These are phyloP conservation scores for Dasysyrphus tricinctus DNA, from an alignment of 2,888 invertebrate genomes.

Conservation along the genomic window DNA sequence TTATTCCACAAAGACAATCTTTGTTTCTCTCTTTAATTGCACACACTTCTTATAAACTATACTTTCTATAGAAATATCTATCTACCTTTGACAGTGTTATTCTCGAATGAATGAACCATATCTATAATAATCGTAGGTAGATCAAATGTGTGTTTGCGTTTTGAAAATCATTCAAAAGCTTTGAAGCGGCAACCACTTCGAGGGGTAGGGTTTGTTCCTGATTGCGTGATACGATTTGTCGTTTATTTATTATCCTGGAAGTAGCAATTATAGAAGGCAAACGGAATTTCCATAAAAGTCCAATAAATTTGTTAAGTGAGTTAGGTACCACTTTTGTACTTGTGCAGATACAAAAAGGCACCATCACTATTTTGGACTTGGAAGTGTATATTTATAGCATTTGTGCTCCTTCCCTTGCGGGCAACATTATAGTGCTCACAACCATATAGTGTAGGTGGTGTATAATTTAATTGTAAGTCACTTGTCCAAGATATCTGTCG, in stretches of 20 bases:
- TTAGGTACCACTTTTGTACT: neutral
- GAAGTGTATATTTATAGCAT: neutral
- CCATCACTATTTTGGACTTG: constrained; percentile 1
- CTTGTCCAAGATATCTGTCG: constrained; percentile 61
- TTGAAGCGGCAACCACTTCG: neutral
- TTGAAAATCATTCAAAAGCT: neutral
- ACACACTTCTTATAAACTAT: neutral
- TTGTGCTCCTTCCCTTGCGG: neutral
- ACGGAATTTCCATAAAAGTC: constrained; percentile 61
- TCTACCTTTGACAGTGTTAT: neutral
- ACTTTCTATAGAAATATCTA: neutral
- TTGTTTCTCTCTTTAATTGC: neutral
- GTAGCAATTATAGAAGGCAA: constrained; percentile 51
- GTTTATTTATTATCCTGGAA: constrained; percentile 33
- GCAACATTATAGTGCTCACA: neutral
- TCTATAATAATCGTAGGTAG: neutral
- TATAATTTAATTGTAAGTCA: constrained; percentile 72
- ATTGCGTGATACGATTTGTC: constrained; percentile 42
- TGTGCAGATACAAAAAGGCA: neutral
- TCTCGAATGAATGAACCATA: neutral
- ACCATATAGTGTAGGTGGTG: neutral
- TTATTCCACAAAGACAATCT: neutral
- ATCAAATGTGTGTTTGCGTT: constrained; percentile 2
- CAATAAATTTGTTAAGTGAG: constrained; percentile 48
- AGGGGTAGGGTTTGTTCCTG: neutral